These are phyloP conservation scores for Xestia c-nigrum DNA, from an alignment of 2,888 invertebrate species.

Conservation along the genomic window DNA sequence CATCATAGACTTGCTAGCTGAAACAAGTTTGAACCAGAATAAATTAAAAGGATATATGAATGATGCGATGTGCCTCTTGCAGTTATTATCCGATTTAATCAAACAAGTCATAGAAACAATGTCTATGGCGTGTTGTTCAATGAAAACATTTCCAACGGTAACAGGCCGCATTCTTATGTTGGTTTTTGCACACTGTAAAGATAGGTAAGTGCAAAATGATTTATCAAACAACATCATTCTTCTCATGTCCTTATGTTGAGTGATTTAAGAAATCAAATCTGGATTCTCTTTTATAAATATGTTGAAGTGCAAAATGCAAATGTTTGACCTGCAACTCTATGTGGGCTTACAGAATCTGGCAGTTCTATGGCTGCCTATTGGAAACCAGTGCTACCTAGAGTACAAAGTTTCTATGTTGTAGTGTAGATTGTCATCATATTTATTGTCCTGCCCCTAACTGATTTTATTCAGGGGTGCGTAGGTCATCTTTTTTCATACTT, in stretches of 20 bases:
- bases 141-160: constrained; percentile 77
- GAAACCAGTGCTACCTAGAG: background rate
- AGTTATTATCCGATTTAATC: constrained; percentile 76
- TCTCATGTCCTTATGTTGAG: background rate
- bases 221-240: background rate
- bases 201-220: constrained; percentile 78
- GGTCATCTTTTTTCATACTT: background rate
- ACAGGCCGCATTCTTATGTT: constrained; percentile 81
- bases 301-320: no score
- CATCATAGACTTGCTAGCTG: constrained; percentile 69
- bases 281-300: background rate
- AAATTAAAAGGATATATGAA: constrained; percentile 74
- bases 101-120: constrained; percentile 76
- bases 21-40: constrained; percentile 63
- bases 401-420: background rate
- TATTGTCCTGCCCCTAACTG: background rate
- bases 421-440: background rate
- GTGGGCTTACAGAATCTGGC: background rate
- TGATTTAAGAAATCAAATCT: background rate
- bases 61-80: constrained; percentile 75
- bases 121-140: constrained; percentile 71
- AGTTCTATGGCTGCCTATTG: background rate
- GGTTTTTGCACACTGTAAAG: constrained; percentile 87
- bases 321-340: background rate
- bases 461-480: background rate